Base-by-base conservation (phyloP, 2,113 vertebrate species). In the Gymnorhina tibicen region DNA sequence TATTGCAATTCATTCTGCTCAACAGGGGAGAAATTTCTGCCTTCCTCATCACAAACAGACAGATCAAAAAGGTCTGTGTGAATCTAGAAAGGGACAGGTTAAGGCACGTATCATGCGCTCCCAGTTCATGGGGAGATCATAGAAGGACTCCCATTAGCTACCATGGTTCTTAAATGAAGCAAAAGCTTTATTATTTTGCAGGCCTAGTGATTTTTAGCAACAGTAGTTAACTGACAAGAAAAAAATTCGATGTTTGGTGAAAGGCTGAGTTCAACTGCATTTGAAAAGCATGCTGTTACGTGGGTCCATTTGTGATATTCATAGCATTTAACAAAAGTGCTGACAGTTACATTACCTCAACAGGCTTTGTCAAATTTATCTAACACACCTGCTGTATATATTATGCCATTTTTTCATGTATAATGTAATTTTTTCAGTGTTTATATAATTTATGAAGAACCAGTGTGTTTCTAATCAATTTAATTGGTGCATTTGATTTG, bases 141-240 rank as follows among this genome's bases (percentile, higher is more conserved):
- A 10, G 18, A 56, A 79, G 5, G 39, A 30, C 10, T 58, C 62
- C 16, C 16, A 28, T 58, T 66, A 74, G 11, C 10, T 37, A 12
- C 10, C 0, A 0, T 20, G 15, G 17, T 6, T 85, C 52, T 86
- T 50, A 84, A 33, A 1, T 3, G 1, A 80, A 78, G 22, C 4
- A 89, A 86, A 87, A 26, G 1, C 9, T 89, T 78, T 70, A 32
- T 16, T 35, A 15, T 56, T 77, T 78, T 42, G 13, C 16, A 39
- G 26, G 23, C 8, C 10, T 62, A 69, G 24, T 0, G 4, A 14
- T 28, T 84, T 60, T 91, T 90, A 19, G 42, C 44, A 66, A 21
- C 5, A 77, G 33, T 14, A 28, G 27, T 67, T 74, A 41, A 49
- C 22, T 30, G 56, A 39, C 15, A 49, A 58, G 14, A 52, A 87